Conservation (phyloP, 2,888 invertebrate genomes). For the Temnothorax ravouxi region DNA sequence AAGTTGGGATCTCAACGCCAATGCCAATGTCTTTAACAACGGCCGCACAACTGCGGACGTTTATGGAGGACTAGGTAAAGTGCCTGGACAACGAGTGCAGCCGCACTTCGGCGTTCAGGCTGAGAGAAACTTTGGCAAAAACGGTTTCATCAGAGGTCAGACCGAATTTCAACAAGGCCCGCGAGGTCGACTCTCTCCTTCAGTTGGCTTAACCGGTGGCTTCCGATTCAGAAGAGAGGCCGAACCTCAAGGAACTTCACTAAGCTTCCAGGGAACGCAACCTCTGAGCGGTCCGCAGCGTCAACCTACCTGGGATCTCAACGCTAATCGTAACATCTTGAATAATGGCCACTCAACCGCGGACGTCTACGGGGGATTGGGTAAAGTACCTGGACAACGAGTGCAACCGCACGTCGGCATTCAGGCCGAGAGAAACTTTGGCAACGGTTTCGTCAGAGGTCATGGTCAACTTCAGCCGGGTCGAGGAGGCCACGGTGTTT, state of each 20-base stretch:
- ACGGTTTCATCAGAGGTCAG: conserved; percentile 28
- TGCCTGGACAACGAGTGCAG: conserved; percentile 37
- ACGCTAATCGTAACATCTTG: too few relatives aligned
- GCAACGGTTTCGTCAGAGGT: not conserved
- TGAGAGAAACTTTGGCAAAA: not conserved
- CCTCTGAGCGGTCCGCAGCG: too few relatives aligned
- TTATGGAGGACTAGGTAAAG: conserved; percentile 22
- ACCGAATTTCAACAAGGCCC: conserved; percentile 9
- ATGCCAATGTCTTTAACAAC: not conserved
- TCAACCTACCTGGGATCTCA: too few relatives aligned
- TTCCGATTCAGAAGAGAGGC: too few relatives aligned
- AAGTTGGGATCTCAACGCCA: conserved; percentile 24
- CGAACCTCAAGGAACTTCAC: too few relatives aligned
- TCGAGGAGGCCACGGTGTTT: too few relatives aligned
- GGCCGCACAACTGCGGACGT: not conserved
- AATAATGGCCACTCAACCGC: too few relatives aligned
- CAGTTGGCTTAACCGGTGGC: conserved; percentile 16
- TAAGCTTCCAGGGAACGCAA: too few relatives aligned
- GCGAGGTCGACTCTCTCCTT: conserved; percentile 20
- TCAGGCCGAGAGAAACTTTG: conserved; percentile 7
- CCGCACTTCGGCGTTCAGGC: conserved; percentile 26
- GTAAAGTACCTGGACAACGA: too few relatives aligned
- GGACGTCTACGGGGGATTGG: too few relatives aligned
- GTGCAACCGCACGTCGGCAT: too few relatives aligned
- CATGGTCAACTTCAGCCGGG: too few relatives aligned